Conservation (phyloP, 2,113 vertebrate species). For the Numenius arquata region DNA sequence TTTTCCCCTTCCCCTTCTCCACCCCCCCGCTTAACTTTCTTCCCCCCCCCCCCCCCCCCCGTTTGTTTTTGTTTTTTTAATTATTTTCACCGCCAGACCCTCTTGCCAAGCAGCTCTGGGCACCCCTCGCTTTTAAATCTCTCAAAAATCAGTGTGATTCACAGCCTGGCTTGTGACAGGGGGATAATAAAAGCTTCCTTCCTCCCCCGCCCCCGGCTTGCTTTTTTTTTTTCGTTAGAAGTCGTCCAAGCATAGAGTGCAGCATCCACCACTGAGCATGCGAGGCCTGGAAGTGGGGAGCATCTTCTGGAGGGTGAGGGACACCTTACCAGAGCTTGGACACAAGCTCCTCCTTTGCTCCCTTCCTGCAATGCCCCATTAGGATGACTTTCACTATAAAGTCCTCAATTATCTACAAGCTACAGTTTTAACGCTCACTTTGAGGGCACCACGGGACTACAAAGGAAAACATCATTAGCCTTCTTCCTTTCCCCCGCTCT, state of each 20-base stretch:
- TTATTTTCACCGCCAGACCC: too few relatives aligned
- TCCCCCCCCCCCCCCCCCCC: too few relatives aligned
- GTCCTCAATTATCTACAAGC: not conserved
- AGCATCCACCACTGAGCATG: not conserved
- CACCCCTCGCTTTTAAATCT: not conserved
- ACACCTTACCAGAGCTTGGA: not conserved
- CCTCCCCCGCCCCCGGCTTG: too few relatives aligned
- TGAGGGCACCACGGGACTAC: not conserved
- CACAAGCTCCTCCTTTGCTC: not conserved
- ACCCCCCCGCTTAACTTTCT: too few relatives aligned
- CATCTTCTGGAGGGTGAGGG: too few relatives aligned
- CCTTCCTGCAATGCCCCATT: not conserved
- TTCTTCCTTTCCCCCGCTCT: not conserved
- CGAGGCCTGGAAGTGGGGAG: not conserved
- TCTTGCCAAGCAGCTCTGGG: not conserved
- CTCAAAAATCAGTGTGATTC: not conserved
- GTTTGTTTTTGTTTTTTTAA: too few relatives aligned
- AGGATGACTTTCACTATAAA: slow-evolving; percentile 49
- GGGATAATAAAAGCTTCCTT: not conserved
- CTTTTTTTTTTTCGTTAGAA: not conserved
- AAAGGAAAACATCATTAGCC: not conserved
- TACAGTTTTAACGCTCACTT: not conserved
- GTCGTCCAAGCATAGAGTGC: fast-evolving
- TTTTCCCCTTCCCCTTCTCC: too few relatives aligned
- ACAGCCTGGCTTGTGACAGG: fast-evolving